phyloP scores from a whole-genome alignment of 2,113 vertebrate species.

The Bombycilla garrulus region DNA sequence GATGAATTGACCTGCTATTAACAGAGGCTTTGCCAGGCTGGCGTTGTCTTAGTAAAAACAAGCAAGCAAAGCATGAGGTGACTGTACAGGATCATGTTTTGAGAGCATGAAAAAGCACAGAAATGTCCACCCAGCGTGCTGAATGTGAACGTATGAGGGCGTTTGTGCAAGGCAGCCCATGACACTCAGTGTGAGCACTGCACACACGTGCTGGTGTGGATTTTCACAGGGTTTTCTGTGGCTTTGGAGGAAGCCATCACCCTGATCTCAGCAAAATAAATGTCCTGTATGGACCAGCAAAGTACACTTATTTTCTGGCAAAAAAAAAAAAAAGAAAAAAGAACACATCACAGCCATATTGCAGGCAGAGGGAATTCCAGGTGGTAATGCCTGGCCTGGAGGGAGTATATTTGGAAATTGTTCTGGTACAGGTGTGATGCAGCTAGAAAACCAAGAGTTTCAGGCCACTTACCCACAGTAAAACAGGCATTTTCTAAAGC shows the following conservation, averaged over 20 bases:
- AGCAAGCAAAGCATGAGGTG: neutral
- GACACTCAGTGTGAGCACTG: accelerated
- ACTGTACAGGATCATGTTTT: neutral
- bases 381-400: neutral
- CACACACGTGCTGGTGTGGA: accelerated
- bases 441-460: neutral
- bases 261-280: neutral
- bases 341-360: neutral
- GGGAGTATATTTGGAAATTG: neutral
- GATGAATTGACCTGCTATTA: neutral
- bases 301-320: neutral
- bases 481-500: neutral
- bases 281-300: neutral
- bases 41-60: accelerated
- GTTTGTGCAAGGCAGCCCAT: neutral
- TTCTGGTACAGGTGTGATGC: neutral
- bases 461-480: neutral
- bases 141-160: neutral
- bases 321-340: neutral
- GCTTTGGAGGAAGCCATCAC: neutral
- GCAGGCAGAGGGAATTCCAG: neutral
- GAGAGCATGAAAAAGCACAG: neutral
- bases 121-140: neutral
- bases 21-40: neutral
- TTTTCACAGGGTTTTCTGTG: neutral